Percentiles rank a stretch among this genome's conserved stretches.
These are phyloP conservation scores for Vanacampus margaritifer DNA, from an alignment of 2,113 vertebrate genomes.

Conservation along the genomic window DNA sequence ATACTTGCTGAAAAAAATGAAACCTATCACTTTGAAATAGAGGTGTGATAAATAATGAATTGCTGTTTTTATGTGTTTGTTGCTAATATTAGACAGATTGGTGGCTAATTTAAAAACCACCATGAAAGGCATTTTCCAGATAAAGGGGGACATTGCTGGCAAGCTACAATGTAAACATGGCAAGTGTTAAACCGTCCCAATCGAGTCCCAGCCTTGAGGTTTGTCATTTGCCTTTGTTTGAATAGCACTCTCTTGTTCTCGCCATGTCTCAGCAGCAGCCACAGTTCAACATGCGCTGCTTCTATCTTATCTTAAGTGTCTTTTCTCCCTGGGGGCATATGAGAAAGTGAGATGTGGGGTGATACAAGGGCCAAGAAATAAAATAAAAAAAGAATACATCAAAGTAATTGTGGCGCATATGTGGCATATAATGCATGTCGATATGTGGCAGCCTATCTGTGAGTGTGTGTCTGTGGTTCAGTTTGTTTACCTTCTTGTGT, in stretches of 20 bases:
- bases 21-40: neutral
- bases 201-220: slow-evolving; percentile 17
- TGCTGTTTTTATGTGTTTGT: neutral
- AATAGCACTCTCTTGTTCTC: slow-evolving; percentile 42
- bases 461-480: slow-evolving; percentile 13
- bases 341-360: slow-evolving; percentile 24
- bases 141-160: slow-evolving; percentile 7
- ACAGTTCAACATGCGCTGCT: slow-evolving; percentile 46
- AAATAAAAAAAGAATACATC: slow-evolving; percentile 42
- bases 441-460: slow-evolving; percentile 17
- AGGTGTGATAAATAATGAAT: neutral
- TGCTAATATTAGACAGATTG: neutral
- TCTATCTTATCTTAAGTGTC: slow-evolving; percentile 62
- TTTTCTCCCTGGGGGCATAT: slow-evolving; percentile 54
- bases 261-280: slow-evolving; percentile 24
- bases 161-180: slow-evolving; percentile 16
- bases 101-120: slow-evolving; percentile 3
- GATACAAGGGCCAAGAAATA: slow-evolving; percentile 36
- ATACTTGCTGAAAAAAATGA: slow-evolving; percentile 1
- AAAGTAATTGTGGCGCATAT: slow-evolving; percentile 34
- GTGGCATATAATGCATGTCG: slow-evolving; percentile 30
- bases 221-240: slow-evolving; percentile 41
- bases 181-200: slow-evolving; percentile 24
- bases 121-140: slow-evolving; percentile 1
- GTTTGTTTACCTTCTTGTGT: neutral